Base-by-base conservation (phyloP, 2,113 vertebrate species). In the Pituophis catenifer region DNA sequence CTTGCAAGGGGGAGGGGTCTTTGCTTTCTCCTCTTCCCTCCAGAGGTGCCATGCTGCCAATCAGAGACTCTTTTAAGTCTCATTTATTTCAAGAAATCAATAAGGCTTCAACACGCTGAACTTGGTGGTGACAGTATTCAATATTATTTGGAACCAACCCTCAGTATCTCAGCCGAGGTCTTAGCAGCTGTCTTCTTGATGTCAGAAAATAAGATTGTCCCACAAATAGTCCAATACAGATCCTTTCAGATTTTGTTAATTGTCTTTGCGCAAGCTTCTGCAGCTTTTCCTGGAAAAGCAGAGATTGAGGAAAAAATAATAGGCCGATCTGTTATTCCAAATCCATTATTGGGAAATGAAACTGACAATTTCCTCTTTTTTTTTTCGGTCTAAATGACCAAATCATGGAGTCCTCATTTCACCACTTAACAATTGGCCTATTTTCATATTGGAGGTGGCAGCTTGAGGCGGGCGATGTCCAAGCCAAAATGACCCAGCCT, bases 391-490 rank as follows among this genome's bases (percentile, higher is more conserved):
- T 95, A 94, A 96, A 96, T 94, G 95, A 97, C 96, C 95, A 96
- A 97, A 96, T 93, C 93, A 93, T 91, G 95, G 95, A 96, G 53
- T 89, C 86, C 94, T 96, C 93, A 95, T 97, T 97, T 95, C 90
- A 86, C 93, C 93, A 94, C 94, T 92, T 96, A 95, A 94, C 94
- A 92, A 65, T 24, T 93, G 75, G 89, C 93, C 94, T 96, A 92
- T 93, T 86, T 93, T 86, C 96, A 97, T 96, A 97, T 97, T 96
- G 94, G 96, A 95, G 88, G 93, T 97, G 96, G 96, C 97, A 97
- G 92, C 91, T 92, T 89, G 26, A 89, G 90, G 95, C 93, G 54
- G 89, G 94, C 88, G 92, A 93, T 88, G 93, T 90, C 86, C 94
- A 96, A 93, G 94, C 52, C 58, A 70, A 96, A 96, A 96, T 93